Conservation (phyloP, 1,140 invertebrate genomes). For the Euwallacea fornicatus region DNA sequence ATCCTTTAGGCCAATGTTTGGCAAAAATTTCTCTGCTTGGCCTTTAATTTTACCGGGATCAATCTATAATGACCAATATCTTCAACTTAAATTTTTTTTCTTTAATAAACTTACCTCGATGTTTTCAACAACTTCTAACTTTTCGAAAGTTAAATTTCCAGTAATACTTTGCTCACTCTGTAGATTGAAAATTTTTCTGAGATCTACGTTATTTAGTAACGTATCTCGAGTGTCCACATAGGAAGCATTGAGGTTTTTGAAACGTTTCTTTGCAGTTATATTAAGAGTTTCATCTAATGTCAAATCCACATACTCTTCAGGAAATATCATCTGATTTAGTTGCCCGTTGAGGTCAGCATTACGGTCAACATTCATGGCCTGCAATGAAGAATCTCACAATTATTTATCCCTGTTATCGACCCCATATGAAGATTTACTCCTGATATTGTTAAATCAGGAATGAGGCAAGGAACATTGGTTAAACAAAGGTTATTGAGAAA, state of each 20-base stretch:
- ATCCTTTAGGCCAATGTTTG: background rate
- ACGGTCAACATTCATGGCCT: constrained; percentile 38
- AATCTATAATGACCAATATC: too few relatives aligned
- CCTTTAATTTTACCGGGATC: too few relatives aligned
- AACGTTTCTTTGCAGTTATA: constrained; percentile 9
- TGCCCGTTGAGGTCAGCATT: constrained; percentile 44
- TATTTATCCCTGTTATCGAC: too few relatives aligned
- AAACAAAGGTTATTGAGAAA: constrained; percentile 53
- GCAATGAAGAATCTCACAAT: too few relatives aligned
- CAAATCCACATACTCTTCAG: constrained; percentile 53
- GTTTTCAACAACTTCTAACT: constrained; percentile 54
- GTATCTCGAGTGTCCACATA: background rate
- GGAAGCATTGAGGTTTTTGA: background rate
- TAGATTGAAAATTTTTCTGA: constrained; percentile 49
- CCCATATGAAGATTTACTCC: constrained; percentile 50
- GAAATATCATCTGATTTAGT: constrained; percentile 57
- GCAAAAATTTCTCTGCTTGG: background rate
- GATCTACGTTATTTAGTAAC: constrained; percentile 40
- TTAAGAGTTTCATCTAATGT: constrained; percentile 17
- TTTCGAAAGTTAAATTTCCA: constrained; percentile 52
- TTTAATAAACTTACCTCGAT: constrained; percentile 49
- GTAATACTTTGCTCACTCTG: constrained; percentile 50
- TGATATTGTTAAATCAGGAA: constrained; percentile 51
- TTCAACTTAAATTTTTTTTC: background rate
- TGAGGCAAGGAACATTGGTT: constrained; percentile 47